These are phyloP conservation scores for Denticeps clupeoides DNA, from an alignment of 2,797 vertebrate genomes.

Conservation along the genomic window DNA sequence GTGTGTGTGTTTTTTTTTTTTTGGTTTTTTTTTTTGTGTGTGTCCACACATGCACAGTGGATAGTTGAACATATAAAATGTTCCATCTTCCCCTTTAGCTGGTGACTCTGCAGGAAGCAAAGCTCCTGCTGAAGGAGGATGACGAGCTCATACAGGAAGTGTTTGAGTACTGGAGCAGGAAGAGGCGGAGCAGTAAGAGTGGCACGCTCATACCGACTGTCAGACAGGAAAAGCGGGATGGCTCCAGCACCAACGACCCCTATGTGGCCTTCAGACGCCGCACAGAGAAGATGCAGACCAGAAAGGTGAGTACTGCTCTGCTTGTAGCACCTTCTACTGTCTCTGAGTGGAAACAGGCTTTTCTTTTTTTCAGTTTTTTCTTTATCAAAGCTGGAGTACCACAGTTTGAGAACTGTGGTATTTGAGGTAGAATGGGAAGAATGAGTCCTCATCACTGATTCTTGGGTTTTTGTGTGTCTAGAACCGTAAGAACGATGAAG, in stretches of 20 bases:
- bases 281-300: slow-evolving; percentile 98
- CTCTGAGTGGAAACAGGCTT: neutral
- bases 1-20: neutral
- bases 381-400: too few species aligned
- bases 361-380: too few species aligned
- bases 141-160: slow-evolving; percentile 96
- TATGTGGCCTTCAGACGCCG: slow-evolving; percentile 96
- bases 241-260: slow-evolving; percentile 93
- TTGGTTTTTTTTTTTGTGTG: too few species aligned
- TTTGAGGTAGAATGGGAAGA: too few species aligned
- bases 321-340: too few species aligned
- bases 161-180: slow-evolving; percentile 97
- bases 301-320: slow-evolving; percentile 78
- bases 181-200: slow-evolving; percentile 80
- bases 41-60: too few species aligned
- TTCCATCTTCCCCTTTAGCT: slow-evolving; percentile 53
- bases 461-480: slow-evolving; percentile 33
- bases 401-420: too few species aligned
- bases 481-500: slow-evolving; percentile 98
- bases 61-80: neutral
- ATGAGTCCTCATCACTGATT: too few species aligned
- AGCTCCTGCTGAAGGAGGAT: slow-evolving; percentile 92
- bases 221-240: slow-evolving; percentile 94
- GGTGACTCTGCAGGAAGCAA: slow-evolving; percentile 93
- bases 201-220: slow-evolving; percentile 81